Evolutionary conservation across 2,113 vertebrate genomes (phyloP).

Genomic region (Aptenodytes forsteri): DNA sequence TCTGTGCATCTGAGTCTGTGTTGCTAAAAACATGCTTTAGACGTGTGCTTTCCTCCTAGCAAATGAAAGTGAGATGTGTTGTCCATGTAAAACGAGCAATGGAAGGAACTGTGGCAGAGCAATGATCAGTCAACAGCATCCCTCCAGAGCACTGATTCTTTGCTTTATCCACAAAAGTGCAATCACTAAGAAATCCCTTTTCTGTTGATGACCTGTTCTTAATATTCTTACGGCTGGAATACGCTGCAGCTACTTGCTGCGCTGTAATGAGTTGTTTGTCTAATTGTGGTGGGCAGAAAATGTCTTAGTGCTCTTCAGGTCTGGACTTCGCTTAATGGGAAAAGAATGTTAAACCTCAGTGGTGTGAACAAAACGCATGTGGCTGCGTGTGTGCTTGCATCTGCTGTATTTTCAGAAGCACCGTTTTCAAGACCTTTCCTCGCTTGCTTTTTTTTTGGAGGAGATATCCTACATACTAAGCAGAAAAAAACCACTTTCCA

Average conservation of each 20-base stretch:
- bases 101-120: neutral
- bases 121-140: neutral
- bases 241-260: neutral
- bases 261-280: neutral
- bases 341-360: accelerated
- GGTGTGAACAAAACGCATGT: neutral
- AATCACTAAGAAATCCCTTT: neutral
- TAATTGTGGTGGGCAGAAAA: neutral
- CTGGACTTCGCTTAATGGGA: neutral
- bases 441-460: neutral
- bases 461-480: neutral
- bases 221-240: neutral
- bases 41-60: neutral
- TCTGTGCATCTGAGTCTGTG: accelerated
- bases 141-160: neutral
- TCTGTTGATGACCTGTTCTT: neutral
- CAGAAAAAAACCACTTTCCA: neutral
- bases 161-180: neutral
- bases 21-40: neutral
- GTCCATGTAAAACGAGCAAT: neutral
- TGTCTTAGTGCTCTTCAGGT: neutral
- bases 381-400: neutral
- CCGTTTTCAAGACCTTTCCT: neutral
- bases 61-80: neutral
- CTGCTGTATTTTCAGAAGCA: neutral